Evolutionary conservation across 2,888 invertebrate genomes (phyloP).

Genomic region (Sepiola atlantica): DNA sequence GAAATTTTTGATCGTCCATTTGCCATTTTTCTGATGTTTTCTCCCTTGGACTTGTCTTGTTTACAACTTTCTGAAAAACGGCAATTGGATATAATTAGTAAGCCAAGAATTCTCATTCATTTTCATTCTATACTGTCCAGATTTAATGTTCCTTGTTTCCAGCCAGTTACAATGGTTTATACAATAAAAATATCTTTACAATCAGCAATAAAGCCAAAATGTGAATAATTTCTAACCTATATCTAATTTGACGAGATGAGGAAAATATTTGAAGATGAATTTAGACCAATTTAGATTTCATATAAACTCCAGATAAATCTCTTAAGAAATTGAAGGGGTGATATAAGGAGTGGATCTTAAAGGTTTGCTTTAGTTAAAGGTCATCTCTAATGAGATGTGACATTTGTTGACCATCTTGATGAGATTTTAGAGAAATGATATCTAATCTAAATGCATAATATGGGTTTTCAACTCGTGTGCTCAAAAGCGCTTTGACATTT

Average conservation of each 20-base stretch:
- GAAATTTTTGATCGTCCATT: too few species aligned
- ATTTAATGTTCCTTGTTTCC: too few species aligned
- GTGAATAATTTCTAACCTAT: neutral
- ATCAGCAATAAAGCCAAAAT: neutral
- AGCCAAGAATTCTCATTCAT: too few species aligned
- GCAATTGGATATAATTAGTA: too few species aligned
- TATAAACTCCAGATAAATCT: neutral
- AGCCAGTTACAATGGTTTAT: too few species aligned
- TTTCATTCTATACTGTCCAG: too few species aligned
- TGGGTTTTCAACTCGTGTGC: neutral
- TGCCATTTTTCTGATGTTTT: too few species aligned
- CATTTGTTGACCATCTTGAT: neutral
- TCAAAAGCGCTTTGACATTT: neutral
- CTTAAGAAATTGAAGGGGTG: neutral
- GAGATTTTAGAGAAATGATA: neutral
- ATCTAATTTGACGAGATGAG: neutral
- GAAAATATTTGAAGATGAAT: neutral
- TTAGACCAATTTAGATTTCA: neutral
- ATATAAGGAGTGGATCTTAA: neutral
- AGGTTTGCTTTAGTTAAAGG: neutral
- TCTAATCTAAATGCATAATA: neutral
- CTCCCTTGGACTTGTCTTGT: too few species aligned
- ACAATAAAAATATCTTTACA: too few species aligned
- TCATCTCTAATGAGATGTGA: neutral
- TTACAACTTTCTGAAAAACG: too few species aligned